Base-by-base conservation (phyloP, 2,888 invertebrate genomes). In the Polietes domitor region DNA sequence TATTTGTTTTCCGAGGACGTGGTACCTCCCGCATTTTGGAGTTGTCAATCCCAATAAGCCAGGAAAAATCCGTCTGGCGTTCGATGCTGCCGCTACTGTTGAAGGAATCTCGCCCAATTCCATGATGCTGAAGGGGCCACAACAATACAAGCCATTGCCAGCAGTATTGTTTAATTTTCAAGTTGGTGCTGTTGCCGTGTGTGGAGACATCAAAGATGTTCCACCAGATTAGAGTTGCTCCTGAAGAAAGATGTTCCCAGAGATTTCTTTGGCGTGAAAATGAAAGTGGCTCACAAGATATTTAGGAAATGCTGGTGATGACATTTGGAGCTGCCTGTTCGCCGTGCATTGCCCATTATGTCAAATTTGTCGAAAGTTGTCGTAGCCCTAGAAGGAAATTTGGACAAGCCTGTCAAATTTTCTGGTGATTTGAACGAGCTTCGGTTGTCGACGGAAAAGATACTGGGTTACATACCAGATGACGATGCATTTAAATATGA, bases 81-180 rank as follows among this genome's bases (percentile, higher is more conserved):
- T 84, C 55, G 82, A 85, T 50, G 85, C 81, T 21, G 85, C 83
- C 7, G 81, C 85, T 12, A 24, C 32, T 2, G 78, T 74, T 17
- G 32, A 79, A 50, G 79, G 77, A 19, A 43, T 77, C 9, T 85
- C 84, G 1, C 65, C 85, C 12, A 86, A 85, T 50, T 47, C 47
- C 3, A n/a, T 9, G 5, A 15, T 75, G 10, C 61, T 75, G n/a
- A 63, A 76, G n/a, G 68, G 68, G 0, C 68, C 68, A 5, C 76
- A 76, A 53, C 15, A 76, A 24, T 68, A 76, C 53, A 47, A 65
- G 21, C 55, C 76, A 12, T 24, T 76, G 53, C 68, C 50, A 15
- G 26, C 76, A 12, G 47, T 75, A 6, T 32, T 75, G 9, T 75
- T 75, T n/a, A 61, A 75, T 9, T 63, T 75, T 15, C 37, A 53